Base-by-base conservation (phyloP, 2,888 invertebrate genomes). In the Leptinotarsa juncta region DNA sequence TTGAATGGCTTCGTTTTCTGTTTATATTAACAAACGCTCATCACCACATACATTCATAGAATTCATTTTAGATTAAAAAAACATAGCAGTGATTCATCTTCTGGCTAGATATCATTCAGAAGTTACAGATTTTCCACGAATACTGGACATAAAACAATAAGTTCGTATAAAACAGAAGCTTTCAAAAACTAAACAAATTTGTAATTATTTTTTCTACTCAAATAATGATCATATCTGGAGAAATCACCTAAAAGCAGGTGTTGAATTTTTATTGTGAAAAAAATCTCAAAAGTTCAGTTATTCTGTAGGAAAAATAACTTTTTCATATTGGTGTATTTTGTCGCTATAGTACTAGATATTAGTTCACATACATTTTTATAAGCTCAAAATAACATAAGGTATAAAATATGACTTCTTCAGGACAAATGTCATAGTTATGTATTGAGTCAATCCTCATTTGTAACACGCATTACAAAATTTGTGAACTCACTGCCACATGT, bases 401-500 rank as follows among this genome's bases (percentile, higher is more conserved):
- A 7, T 53, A 67, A 67, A n/a, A 57, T 26, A 23, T 48, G 12
- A 10, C 23, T 51, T 60, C 16, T 70, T 49, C 23, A 50, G 16
- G 15, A 67, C n/a, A 26, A 23, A 20, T 16, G 15, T n/a, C 4
- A 57, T 26, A 14, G 32, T 32, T 20, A 57, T 70, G 20, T 74
- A 62, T 18, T 70, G 50, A 68, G 55, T n/a, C 20, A 5, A 68
- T 62, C 50, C 51, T 71, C 51, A 23, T 57, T 42, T 68, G 48
- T 60, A 65, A 53, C 23, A 62, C 12, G 68, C 5, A 62, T 55
- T 71, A 50, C 49, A 57, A 73, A 70, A 50, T 26, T 70, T 67
- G 53, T 73, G 66, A 74, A 68, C 20, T 77, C 77, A 77, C 77
- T 75, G 77, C 73, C 77, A 75, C 66, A 67, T 75, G 75, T 77